phyloP scores from a whole-genome alignment of 2,888 invertebrate species.

The Vanessa cardui region DNA sequence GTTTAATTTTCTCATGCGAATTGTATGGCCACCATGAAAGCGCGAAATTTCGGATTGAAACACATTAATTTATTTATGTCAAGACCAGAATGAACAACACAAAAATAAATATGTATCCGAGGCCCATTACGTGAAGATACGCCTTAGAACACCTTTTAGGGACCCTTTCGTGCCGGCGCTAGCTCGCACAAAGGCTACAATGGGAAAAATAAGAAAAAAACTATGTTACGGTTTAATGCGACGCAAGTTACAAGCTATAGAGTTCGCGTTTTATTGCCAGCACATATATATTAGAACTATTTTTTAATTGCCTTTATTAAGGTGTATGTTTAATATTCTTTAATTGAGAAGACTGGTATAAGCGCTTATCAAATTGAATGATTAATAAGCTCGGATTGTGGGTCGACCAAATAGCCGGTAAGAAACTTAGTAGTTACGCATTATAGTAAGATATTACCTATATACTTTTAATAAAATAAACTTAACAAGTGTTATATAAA shows the following conservation, averaged over 20 bases:
- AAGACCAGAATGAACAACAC: conserved; percentile 77
- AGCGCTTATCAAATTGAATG: too few species aligned
- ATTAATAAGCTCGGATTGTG: too few species aligned
- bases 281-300: too few species aligned
- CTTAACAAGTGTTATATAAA: too few species aligned
- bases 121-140: conserved; percentile 70
- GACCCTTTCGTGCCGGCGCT: conserved; percentile 78
- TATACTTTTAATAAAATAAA: too few species aligned
- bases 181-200: conserved; percentile 78
- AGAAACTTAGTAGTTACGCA: too few species aligned
- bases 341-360: too few species aligned
- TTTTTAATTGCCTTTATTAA: too few species aligned
- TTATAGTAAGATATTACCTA: too few species aligned
- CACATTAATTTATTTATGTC: conserved; percentile 79
- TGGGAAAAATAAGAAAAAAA: conserved; percentile 72
- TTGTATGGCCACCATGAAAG: conserved; percentile 68
- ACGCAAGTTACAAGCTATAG: conserved; percentile 46
- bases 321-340: too few species aligned
- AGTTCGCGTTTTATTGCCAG: not conserved
- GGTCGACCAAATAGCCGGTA: too few species aligned
- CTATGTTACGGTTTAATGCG: conserved; percentile 50
- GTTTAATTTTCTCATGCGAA: conserved; percentile 30
- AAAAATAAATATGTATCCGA: conserved; percentile 81
- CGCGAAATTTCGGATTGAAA: conserved; percentile 70
- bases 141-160: conserved; percentile 75